phyloP scores from a whole-genome alignment of 2,888 invertebrate species.

The Nebria brevicollis region DNA sequence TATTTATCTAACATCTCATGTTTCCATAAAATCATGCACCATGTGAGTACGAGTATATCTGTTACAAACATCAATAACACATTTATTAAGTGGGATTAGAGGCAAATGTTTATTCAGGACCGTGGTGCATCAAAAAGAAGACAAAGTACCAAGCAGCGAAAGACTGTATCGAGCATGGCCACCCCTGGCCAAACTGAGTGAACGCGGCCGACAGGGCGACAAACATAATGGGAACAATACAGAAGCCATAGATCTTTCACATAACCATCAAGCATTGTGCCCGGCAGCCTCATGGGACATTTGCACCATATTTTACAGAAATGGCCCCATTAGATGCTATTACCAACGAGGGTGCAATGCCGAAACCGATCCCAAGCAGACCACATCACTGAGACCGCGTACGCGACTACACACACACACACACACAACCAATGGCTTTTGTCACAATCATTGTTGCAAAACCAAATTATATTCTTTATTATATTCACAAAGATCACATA shows the following conservation, averaged over 20 bases:
- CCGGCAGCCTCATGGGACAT: slow-evolving; percentile 55
- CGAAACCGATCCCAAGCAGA: slow-evolving; percentile 14
- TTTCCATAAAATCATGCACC: neutral
- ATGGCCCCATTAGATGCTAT: slow-evolving; percentile 61
- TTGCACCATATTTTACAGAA: slow-evolving; percentile 60
- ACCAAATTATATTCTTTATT: neutral
- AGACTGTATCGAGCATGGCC: neutral
- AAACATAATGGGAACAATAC: slow-evolving; percentile 45
- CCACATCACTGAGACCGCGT: slow-evolving; percentile 39
- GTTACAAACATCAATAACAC: slow-evolving; percentile 14
- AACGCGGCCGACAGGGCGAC: neutral
- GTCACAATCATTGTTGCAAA: neutral
- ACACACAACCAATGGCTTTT: neutral
- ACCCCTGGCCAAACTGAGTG: neutral
- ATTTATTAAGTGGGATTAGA: slow-evolving; percentile 35
- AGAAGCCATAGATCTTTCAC: slow-evolving; percentile 49
- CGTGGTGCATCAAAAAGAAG: slow-evolving; percentile 23
- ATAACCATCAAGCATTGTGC: slow-evolving; percentile 52
- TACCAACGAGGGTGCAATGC: slow-evolving; percentile 44
- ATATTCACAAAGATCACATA: neutral
- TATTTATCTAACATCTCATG: slow-evolving; percentile 34
- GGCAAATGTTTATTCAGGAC: slow-evolving; percentile 44
- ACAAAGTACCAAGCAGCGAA: neutral
- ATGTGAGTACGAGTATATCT: no score
- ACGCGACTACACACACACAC: neutral